Base-by-base conservation (phyloP, 2,797 vertebrate genomes). In the Neostethus bicornis region DNA sequence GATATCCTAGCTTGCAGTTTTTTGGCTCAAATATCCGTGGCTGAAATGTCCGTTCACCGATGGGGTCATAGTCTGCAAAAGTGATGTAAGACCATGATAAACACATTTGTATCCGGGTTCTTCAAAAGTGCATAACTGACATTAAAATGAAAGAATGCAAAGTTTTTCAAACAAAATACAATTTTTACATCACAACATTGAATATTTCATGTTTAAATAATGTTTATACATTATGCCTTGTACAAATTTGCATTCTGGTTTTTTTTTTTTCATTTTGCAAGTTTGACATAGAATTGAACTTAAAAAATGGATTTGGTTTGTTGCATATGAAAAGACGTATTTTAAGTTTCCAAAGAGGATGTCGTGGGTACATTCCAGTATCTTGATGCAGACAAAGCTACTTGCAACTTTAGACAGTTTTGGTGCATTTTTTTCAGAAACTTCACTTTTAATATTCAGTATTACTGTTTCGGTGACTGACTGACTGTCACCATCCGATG, bases 21-120 rank as follows among this genome's bases (percentile, higher is more conserved):
- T n/a, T n/a, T n/a, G n/a, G n/a, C n/a, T n/a, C n/a, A n/a, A n/a
- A n/a, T n/a, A n/a, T n/a, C n/a, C n/a, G n/a, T n/a, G n/a, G n/a
- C n/a, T n/a, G n/a, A n/a, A 28, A 51, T 29, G 51, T 41, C 9
- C 23, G 32, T 34, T 24, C 32, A 51, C n/a, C 26, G n/a, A 24
- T 32, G 16, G 3, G 11, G 43, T 7, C 20, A 34, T 28, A 34
- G 20, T 41, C 52, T 4, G 29, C 2, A 21, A 12, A 17, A 6
- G 7, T 55, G 52, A 55, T 35, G 52, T 39, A 55, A 55, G 13
- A 13, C 29, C 20, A 29, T 29, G 21, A 41, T 45, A 55, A 45
- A 45, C 41, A 45, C 1, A 5, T 11, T 16, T 29, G 37, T 19
- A 12, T 3, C 4, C 5, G 10, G 17, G 14, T 16, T 24, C 17